A percentile compares a stretch with the other conserved stretches of the same genome.
These are phyloP conservation scores for Gambusia yucatana DNA, from an alignment of 2,797 vertebrate species.

Conservation along the genomic window DNA sequence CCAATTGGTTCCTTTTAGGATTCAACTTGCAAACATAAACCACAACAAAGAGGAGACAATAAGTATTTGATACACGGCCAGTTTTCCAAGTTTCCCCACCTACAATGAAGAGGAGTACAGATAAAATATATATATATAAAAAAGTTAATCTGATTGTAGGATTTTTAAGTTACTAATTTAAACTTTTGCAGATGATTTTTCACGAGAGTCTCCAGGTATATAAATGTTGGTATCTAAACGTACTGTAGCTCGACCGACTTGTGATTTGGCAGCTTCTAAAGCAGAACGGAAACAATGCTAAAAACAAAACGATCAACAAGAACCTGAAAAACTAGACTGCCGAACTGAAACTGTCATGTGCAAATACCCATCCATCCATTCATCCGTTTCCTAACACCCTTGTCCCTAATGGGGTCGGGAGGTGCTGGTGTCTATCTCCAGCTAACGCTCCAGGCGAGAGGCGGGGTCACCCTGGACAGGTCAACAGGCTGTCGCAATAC, in stretches of 20 bases:
- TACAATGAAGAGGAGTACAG: background rate
- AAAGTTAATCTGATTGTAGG: background rate
- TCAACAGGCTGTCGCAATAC: too few relatives aligned
- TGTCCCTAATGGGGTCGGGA: too few relatives aligned
- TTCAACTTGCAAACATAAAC: background rate
- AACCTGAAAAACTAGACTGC: constrained; percentile 5
- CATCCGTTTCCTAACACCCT: too few relatives aligned
- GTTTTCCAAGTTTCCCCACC: background rate
- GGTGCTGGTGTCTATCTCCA: too few relatives aligned
- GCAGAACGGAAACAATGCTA: background rate
- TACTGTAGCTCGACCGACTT: background rate
- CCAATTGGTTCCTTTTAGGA: background rate
- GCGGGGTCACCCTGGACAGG: too few relatives aligned
- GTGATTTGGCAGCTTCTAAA: background rate
- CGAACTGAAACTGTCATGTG: background rate
- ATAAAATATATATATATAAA: background rate
- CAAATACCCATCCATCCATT: background rate
- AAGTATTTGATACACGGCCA: background rate
- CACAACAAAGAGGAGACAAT: background rate
- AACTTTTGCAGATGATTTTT: background rate
- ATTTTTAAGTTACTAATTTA: background rate
- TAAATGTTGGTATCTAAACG: background rate
- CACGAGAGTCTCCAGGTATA: background rate
- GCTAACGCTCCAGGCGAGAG: too few relatives aligned
- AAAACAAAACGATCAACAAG: background rate